Evolutionary conservation across 2,797 vertebrate species (phyloP).

Genomic region (Coilia nasus): DNA sequence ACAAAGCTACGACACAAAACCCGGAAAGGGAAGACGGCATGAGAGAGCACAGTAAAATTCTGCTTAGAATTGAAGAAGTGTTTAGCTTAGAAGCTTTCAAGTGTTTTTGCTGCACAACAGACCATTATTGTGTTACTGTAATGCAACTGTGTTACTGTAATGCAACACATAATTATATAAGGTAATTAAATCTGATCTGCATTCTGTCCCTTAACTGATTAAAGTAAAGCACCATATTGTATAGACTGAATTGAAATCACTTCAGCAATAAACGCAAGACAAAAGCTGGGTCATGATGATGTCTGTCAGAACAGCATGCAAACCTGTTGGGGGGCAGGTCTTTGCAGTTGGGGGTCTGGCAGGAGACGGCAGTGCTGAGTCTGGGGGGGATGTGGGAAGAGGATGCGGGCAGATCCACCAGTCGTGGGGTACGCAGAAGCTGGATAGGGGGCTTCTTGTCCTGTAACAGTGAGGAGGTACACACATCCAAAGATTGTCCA

Average conservation of each 20-base stretch:
- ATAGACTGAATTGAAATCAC: too few relatives aligned
- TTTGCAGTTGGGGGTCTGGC: constrained; percentile 80
- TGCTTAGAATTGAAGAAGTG: not conserved
- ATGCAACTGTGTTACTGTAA: too few relatives aligned
- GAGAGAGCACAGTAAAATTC: not conserved
- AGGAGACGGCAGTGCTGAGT: constrained; percentile 66
- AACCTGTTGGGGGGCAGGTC: constrained; percentile 67
- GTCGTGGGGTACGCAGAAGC: constrained; percentile 58
- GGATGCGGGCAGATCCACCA: constrained; percentile 68
- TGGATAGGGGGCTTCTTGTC: constrained; percentile 71
- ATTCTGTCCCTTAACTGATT: not conserved
- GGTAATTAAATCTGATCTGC: not conserved
- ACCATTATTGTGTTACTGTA: too few relatives aligned
- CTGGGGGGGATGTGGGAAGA: constrained; percentile 63
- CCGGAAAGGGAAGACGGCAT: not conserved
- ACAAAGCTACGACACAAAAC: constrained; percentile 65
- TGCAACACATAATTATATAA: not conserved
- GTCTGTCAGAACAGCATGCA: not conserved
- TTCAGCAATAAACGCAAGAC: too few relatives aligned
- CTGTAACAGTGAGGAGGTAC: constrained; percentile 52
- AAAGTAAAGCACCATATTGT: not conserved
- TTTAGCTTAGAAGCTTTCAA: not conserved
- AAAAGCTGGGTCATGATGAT: too few relatives aligned
- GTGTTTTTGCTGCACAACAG: not conserved
- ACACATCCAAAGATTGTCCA: too few relatives aligned